Evolutionary conservation across 2,113 vertebrate genomes (phyloP).

Genomic region (Pheucticus melanocephalus): DNA sequence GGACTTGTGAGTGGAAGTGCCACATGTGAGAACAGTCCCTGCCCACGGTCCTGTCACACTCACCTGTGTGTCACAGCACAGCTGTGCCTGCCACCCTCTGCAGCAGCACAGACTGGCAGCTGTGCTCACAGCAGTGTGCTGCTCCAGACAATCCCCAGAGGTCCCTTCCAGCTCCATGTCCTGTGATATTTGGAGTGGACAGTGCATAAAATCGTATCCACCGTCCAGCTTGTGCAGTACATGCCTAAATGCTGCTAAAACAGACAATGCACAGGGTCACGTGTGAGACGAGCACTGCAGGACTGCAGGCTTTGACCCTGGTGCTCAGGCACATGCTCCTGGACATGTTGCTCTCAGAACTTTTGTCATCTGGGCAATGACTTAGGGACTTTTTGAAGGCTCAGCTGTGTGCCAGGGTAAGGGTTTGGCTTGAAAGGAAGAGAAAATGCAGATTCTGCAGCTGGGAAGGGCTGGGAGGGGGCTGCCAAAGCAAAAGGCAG

Average conservation of each 20-base stretch:
- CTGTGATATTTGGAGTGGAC: neutral
- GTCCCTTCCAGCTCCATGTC: neutral
- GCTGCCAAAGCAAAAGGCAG: neutral
- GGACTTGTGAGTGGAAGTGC: neutral
- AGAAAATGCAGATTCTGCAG: neutral
- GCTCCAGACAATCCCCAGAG: neutral
- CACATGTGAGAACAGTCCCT: neutral
- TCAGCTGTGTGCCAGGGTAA: neutral
- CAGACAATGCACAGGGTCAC: neutral
- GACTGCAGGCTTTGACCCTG: neutral
- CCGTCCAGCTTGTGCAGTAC: neutral
- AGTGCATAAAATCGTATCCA: neutral
- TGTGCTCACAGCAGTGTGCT: accelerated
- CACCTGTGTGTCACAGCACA: accelerated
- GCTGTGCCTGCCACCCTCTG: neutral
- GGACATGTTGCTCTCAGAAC: neutral
- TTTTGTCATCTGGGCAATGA: neutral
- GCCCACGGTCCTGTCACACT: neutral
- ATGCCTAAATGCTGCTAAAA: neutral
- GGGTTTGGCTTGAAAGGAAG: neutral
- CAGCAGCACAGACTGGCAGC: neutral
- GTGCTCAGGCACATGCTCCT: neutral
- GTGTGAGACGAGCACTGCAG: neutral
- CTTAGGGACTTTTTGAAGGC: neutral
- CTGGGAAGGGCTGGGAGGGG: neutral